phyloP scores from a whole-genome alignment of 2,113 vertebrate species.

The Sterrhoptilus dennistouni region DNA sequence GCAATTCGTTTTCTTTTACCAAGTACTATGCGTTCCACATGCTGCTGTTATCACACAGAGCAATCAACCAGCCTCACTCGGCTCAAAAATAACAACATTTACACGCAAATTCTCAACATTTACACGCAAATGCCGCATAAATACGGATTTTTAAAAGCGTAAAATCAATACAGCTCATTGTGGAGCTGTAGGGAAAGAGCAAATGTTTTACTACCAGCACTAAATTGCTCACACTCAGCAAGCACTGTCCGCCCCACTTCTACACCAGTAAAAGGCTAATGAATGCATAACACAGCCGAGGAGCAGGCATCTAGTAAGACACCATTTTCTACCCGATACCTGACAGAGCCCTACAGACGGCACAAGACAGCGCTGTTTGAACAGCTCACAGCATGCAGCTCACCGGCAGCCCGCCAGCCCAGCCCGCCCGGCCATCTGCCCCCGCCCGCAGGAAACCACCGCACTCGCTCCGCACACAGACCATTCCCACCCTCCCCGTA shows the following conservation, averaged over 20 bases:
- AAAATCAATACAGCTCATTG: background rate
- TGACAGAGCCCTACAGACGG: background rate
- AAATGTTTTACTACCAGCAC: background rate
- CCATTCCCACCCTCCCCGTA: background rate
- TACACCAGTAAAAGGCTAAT: background rate
- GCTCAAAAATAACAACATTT: background rate
- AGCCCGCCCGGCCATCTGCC: slow-evolving; percentile 67
- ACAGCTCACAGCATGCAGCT: background rate
- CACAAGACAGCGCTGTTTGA: background rate
- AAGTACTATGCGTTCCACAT: background rate
- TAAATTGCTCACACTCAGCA: background rate
- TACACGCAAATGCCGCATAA: background rate
- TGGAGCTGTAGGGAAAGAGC: background rate
- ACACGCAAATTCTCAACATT: background rate
- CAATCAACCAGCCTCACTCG: background rate
- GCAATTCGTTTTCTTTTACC: background rate
- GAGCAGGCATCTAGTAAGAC: background rate
- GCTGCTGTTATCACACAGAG: background rate
- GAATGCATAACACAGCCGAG: background rate
- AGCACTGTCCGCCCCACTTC: background rate
- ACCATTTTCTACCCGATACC: slow-evolving; percentile 25
- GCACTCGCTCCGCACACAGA: background rate
- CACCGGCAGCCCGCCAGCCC: slow-evolving; percentile 50
- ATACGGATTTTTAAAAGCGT: background rate
- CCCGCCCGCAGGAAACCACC: background rate